Conservation (phyloP, 2,113 vertebrate species). For the Tachysurus fulvidraco region DNA sequence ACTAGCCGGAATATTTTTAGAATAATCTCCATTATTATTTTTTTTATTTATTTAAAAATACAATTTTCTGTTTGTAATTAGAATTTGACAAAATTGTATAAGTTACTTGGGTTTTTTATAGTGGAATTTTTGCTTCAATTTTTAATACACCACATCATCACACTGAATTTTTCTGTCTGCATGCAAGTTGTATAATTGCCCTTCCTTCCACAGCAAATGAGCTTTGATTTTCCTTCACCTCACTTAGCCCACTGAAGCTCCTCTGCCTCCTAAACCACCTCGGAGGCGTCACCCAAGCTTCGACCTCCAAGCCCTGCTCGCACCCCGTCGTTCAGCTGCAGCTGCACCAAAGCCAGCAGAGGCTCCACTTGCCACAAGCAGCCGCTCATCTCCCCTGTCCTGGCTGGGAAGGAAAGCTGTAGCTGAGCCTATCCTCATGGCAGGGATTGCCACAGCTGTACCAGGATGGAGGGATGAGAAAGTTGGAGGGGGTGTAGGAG, state of each 20-base stretch:
- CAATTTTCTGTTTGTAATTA: not conserved
- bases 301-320: conserved; percentile 78
- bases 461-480: conserved; percentile 64
- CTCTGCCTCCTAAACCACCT: conserved; percentile 70
- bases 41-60: not conserved
- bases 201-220: not conserved
- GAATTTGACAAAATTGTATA: not conserved
- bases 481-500: conserved; percentile 69
- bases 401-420: conserved; percentile 69
- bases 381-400: conserved; percentile 72
- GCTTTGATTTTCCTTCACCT: not conserved
- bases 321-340: conserved; percentile 60
- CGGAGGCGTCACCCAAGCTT: conserved; percentile 78
- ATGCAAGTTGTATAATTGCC: not conserved
- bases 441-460: conserved; percentile 66
- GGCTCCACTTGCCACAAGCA: conserved; percentile 44
- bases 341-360: conserved; percentile 61
- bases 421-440: conserved; percentile 67
- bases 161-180: not conserved
- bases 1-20: not conserved
- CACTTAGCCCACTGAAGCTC: conserved; percentile 64
- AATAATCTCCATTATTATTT: not conserved
- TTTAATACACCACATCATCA: not conserved
- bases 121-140: not conserved
- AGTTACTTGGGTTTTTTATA: not conserved